A percentile compares a stretch with the other conserved stretches of the same genome.
Conservation (phyloP, 2,797 vertebrate genomes). For the Hippoglossus hippoglossus region DNA sequence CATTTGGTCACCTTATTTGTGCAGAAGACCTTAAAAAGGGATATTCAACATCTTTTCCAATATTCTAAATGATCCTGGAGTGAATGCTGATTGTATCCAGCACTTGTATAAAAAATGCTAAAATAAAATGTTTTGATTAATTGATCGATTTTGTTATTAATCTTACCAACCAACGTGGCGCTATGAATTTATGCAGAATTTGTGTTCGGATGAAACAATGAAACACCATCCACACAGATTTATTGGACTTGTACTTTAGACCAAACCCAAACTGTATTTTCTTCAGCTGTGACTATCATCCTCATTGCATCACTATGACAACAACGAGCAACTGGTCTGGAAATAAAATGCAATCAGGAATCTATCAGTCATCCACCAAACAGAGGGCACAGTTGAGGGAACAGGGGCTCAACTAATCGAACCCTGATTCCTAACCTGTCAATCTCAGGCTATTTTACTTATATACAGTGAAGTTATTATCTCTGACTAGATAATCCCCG, state of each 20-base stretch:
- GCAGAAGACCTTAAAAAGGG: too few species aligned
- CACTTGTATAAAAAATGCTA: neutral
- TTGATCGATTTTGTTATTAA: too few species aligned
- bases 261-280: neutral
- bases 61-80: too few species aligned
- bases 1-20: too few species aligned
- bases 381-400: constrained; percentile 35
- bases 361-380: constrained; percentile 54
- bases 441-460: constrained; percentile 22
- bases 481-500: constrained; percentile 37
- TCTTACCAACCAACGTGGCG: too few species aligned
- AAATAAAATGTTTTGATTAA: neutral
- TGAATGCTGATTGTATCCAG: too few species aligned
- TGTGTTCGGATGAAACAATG: too few species aligned
- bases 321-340: constrained; percentile 33
- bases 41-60: too few species aligned
- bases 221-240: neutral
- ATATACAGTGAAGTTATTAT: constrained; percentile 25
- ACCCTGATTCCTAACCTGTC: constrained; percentile 51
- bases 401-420: constrained; percentile 47
- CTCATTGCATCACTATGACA: constrained; percentile 21
- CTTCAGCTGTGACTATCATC: constrained; percentile 9
- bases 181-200: neutral
- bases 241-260: neutral
- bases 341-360: constrained; percentile 59